These are phyloP conservation scores for Atta colombica DNA, from an alignment of 1,140 invertebrate species.

Conservation along the genomic window DNA sequence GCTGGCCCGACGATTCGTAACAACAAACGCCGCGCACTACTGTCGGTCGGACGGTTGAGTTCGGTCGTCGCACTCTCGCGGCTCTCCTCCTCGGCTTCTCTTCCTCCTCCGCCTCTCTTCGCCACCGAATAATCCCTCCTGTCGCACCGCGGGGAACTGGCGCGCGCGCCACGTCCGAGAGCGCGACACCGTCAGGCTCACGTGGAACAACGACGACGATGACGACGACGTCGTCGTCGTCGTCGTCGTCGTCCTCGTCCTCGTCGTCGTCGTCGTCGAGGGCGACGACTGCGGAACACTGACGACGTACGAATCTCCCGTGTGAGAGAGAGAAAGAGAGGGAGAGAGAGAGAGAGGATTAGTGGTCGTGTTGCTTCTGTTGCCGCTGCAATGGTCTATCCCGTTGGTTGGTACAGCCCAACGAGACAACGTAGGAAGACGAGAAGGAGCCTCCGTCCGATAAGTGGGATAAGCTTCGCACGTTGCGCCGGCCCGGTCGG, in stretches of 20 bases:
- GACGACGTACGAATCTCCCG: constrained; percentile 1
- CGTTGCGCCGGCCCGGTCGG: neutral
- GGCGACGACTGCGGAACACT: constrained; percentile 34
- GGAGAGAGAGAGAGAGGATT: neutral
- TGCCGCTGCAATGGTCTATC: neutral
- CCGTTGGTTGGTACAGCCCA: constrained; percentile 1
- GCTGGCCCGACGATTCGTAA: constrained; percentile 68
- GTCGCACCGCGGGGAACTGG: constrained; percentile 53
- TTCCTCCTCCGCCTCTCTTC: constrained; percentile 63
- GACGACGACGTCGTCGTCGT: neutral
- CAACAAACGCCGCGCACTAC: constrained; percentile 75
- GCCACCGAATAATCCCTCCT: constrained; percentile 62
- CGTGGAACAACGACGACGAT: constrained; percentile 40
- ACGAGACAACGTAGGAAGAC: constrained; percentile 59
- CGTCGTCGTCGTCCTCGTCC: no score
- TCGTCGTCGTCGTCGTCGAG: neutral
- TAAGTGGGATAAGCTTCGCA: constrained; percentile 65
- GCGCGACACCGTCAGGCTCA: constrained; percentile 39
- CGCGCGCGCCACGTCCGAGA: constrained; percentile 35
- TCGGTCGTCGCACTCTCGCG: constrained; percentile 77
- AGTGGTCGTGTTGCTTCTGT: neutral
- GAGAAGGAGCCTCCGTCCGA: constrained; percentile 65
- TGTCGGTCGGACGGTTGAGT: constrained; percentile 60
- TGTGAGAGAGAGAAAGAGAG: neutral
- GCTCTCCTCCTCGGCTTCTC: constrained; percentile 72